Evolutionary conservation across 37 sponge, comb jelly and placozoan species (phyloP).

Genomic region (Ianthella basta): DNA sequence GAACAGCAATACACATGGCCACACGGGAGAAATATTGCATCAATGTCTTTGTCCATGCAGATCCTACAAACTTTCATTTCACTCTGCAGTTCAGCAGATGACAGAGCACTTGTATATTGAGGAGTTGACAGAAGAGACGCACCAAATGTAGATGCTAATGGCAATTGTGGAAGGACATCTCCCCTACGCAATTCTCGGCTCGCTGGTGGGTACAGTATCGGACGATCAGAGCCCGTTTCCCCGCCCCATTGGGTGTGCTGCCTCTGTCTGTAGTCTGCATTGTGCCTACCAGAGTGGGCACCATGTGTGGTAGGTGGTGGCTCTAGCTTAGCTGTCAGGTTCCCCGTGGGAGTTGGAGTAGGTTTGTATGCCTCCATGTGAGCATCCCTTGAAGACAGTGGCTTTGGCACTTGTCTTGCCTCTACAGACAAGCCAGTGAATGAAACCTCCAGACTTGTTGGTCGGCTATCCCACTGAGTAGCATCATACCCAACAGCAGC

Average conservation of each 20-base stretch:
- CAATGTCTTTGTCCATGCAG: constrained; percentile 27
- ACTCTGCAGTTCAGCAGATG: background rate
- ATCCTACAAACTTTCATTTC: constrained; percentile 5
- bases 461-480: background rate
- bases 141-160: background rate
- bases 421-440: background rate
- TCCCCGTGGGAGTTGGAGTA: too few species aligned
- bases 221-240: too few species aligned
- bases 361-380: background rate
- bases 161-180: background rate
- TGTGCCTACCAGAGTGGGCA: too few species aligned
- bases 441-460: background rate
- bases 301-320: too few species aligned
- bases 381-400: background rate
- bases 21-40: constrained; percentile 23
- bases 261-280: too few species aligned
- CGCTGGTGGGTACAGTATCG: background rate
- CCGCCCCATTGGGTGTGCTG: too few species aligned
- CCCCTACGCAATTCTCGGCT: background rate
- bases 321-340: too few species aligned
- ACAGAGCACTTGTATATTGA: background rate
- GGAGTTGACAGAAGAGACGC: background rate
- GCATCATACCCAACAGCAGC: background rate
- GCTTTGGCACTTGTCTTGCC: background rate
- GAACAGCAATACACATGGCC: constrained; percentile 24